These are phyloP conservation scores for Selene dorsalis DNA, from an alignment of 2,797 vertebrate genomes.

Conservation along the genomic window DNA sequence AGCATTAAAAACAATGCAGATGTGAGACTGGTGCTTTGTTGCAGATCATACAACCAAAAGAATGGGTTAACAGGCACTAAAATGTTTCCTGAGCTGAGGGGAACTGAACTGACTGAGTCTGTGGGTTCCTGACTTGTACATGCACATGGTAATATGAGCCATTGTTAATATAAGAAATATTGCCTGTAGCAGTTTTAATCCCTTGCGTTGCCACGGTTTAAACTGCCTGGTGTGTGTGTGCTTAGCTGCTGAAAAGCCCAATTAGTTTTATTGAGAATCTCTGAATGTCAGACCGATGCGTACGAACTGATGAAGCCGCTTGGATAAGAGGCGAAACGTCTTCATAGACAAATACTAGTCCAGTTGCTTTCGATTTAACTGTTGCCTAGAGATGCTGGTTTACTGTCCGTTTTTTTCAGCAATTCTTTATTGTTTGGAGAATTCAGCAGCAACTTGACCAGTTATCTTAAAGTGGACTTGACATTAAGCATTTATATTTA, in stretches of 20 bases:
- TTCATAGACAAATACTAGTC: no score
- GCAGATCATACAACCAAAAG: neutral
- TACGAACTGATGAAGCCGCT: no score
- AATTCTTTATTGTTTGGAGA: slow-evolving; percentile 22
- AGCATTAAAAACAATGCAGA: neutral
- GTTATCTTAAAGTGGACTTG: slow-evolving; percentile 41
- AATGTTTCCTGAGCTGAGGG: neutral
- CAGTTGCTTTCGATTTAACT: no score
- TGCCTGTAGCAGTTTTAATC: neutral
- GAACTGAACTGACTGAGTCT: neutral
- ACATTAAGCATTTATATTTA: slow-evolving; percentile 5
- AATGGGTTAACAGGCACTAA: neutral
- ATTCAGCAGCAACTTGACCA: slow-evolving; percentile 40
- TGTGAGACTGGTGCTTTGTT: neutral
- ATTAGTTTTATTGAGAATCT: neutral
- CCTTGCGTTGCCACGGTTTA: neutral
- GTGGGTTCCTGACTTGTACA: neutral
- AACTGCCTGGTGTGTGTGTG: neutral
- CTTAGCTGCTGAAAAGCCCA: neutral
- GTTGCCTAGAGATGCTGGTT: no score
- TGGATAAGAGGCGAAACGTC: no score
- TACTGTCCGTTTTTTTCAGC: slow-evolving; percentile 22
- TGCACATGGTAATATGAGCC: neutral
- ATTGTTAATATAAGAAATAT: neutral
- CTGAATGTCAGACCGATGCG: no score